Base-by-base conservation (phyloP, 2,797 vertebrate species). In the Bradypodion ventrale region DNA sequence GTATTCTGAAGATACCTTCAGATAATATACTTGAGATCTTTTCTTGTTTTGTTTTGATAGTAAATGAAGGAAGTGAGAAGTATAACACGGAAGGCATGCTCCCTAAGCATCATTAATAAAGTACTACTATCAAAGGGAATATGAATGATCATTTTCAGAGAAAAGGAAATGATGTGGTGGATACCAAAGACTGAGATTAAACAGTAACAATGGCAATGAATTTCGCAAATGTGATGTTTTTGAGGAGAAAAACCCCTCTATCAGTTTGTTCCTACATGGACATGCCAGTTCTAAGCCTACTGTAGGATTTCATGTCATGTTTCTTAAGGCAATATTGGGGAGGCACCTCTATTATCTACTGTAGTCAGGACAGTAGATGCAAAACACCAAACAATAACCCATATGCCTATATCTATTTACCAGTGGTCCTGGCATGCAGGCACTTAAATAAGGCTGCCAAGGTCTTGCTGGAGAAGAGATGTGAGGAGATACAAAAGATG, bases 21-120 rank as follows among this genome's bases (percentile, higher is more conserved):
- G 40, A 77, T 73, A 21, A 80, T 1, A 88, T 85, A 9, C 66
- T 46, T 69, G 27, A 76, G 23, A 56, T 69, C 52, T 70, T 76
- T 85, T 75, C 78, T 82, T 52, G 65, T 63, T 60, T 86, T 85
- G 4, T 85, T 49, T 89, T 86, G 6, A n/a, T 37, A 83, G 69
- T 44, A 78, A 86, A 73, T 40, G 79, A 85, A 85, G 78, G 65
- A 70, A 74, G 21, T 84, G 69, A 76, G 70, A 77, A 52, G 81
- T 85, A 78, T 85, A 85, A 85, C 73, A 85, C 74, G 32, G 44
- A 70, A 81, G 35, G 52, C 80, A 40, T 72, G 74, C 65, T 76
- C 42, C 77, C 42, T 72, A 56, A 77, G 32, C 74, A 85, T 76
- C 73, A 62, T 77, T 85, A 85, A 82, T 76, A 73, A 82, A 85